Evolutionary conservation across 2,797 vertebrate species (phyloP), one percentile per base, ranked within the genome.

Genomic region (Enteromius thamalakanensis): DNA sequence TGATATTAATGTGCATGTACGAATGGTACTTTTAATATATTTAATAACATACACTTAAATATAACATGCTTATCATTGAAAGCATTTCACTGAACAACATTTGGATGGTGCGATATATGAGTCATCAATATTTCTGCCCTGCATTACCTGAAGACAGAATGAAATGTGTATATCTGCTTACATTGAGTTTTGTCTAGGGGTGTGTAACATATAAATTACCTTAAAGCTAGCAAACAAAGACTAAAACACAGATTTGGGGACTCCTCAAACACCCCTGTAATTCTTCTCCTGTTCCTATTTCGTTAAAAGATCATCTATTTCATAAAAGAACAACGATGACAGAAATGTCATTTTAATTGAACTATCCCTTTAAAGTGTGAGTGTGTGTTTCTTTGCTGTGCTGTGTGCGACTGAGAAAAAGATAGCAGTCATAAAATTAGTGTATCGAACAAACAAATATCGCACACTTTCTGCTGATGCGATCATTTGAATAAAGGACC

Each of bases 401-500:
- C 17, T 26, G 40, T 51, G 32, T 37, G 45, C 29, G 34, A 58
- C 5, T 69, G 21, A 26, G 32, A 37, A 23, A 55, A 3, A 29
- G 6, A 69, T 29, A 12, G 40, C 26, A 21, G 40, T 62, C 17
- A 69, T 86, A 83, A 69, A 74, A 23, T 74, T 34, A 29, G 17
- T 4, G 12, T 42, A 71, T 68, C 0, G 1, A 32, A 34, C 5
- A 51, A 76, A 71, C 69, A 82, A 37, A 53, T 68, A 79, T 65
- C 14, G 17, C 51, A 51, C 53, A 76, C 51, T 37, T 72, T 82
- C 23, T 79, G 71, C 83, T 85, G 64, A 83, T 76, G 40, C 29
- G 67, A 77, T 55, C 11, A 60, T 83, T 88, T 69, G 32, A 67
- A 81, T 79, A 82, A 80, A 87, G 58, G 65, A 47, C 8, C 80